Percentiles rank a stretch among this genome's conserved stretches.
Conservation (phyloP, 2,797 vertebrate genomes). For the Adrianichthys oophorus region DNA sequence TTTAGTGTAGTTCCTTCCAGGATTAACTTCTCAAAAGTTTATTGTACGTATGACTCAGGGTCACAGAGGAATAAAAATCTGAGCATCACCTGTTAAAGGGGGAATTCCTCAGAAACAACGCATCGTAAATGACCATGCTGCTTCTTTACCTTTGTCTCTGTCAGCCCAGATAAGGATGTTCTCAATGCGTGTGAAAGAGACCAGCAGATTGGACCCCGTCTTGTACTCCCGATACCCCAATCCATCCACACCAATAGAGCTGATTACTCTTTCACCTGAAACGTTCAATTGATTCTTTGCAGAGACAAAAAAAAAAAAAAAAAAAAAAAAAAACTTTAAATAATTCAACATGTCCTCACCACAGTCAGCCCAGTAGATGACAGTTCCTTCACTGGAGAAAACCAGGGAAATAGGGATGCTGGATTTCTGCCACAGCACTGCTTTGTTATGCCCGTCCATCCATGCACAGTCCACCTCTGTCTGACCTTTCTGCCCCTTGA, state of each 20-base stretch:
- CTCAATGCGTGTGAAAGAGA: conserved; percentile 76
- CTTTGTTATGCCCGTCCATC: conserved; percentile 84
- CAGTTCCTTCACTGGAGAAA: conserved; percentile 74
- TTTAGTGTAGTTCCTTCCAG: no score
- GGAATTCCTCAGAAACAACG: no score
- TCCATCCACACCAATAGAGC: conserved; percentile 75
- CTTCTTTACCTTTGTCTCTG: conserved; percentile 61
- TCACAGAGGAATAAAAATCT: no score
- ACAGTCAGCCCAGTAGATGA: conserved; percentile 87
- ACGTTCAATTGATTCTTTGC: background rate
- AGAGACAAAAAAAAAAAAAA: background rate
- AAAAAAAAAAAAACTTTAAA: background rate
- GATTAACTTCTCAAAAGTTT: no score
- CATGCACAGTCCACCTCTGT: conserved; percentile 78
- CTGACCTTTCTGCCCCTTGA: accelerated
- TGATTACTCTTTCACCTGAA: conserved; percentile 66
- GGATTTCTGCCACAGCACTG: conserved; percentile 78
- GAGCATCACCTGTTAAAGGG: no score
- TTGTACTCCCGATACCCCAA: conserved; percentile 76
- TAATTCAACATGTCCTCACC: conserved; percentile 64
- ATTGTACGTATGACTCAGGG: no score
- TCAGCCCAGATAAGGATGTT: conserved; percentile 86
- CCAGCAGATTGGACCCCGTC: conserved; percentile 72
- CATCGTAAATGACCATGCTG: background rate
- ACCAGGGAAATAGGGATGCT: conserved; percentile 77